These are phyloP conservation scores for Lagodon rhomboides DNA, from an alignment of 2,797 vertebrate genomes.

Conservation along the genomic window DNA sequence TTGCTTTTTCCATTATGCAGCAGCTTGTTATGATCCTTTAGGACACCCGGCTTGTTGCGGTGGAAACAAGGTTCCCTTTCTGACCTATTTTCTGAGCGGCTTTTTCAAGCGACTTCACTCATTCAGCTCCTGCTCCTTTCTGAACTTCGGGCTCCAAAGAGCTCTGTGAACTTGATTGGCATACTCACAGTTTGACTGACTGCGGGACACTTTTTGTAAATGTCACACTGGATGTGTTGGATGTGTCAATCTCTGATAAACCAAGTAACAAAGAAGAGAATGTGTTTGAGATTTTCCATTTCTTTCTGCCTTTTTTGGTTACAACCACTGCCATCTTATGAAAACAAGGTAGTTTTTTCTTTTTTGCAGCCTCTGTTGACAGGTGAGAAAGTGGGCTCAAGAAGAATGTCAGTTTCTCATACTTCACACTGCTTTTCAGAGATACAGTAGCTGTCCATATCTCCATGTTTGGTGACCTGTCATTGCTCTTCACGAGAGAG, in stretches of 20 bases:
- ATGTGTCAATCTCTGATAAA: slow-evolving; percentile 56
- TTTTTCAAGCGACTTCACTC: slow-evolving; percentile 58
- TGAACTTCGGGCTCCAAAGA: slow-evolving; percentile 56
- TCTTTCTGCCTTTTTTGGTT: slow-evolving; percentile 28
- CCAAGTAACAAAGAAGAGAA: slow-evolving; percentile 43
- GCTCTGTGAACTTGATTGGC: slow-evolving; percentile 64
- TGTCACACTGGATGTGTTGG: slow-evolving; percentile 52
- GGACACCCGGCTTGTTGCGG: slow-evolving; percentile 55
- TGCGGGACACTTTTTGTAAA: slow-evolving; percentile 69
- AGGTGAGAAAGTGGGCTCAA: slow-evolving; percentile 48
- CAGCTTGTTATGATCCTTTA: slow-evolving; percentile 55
- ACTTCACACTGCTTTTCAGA: slow-evolving; percentile 43
- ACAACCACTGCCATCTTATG: slow-evolving; percentile 38
- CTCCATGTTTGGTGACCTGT: slow-evolving; percentile 60
- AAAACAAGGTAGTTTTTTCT: not conserved
- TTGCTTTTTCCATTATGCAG: slow-evolving; percentile 23
- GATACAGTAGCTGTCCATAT: slow-evolving; percentile 49
- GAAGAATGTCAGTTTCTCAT: slow-evolving; percentile 48
- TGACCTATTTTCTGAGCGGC: slow-evolving; percentile 69
- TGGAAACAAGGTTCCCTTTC: slow-evolving; percentile 54
- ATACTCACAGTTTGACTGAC: slow-evolving; percentile 64
- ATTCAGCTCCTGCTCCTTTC: slow-evolving; percentile 62
- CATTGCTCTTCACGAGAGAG: slow-evolving; percentile 50
- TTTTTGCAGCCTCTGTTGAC: slow-evolving; percentile 40
- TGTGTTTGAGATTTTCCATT: slow-evolving; percentile 43